Conservation (phyloP, 2,113 vertebrate species). For the Pardalotus punctatus region DNA sequence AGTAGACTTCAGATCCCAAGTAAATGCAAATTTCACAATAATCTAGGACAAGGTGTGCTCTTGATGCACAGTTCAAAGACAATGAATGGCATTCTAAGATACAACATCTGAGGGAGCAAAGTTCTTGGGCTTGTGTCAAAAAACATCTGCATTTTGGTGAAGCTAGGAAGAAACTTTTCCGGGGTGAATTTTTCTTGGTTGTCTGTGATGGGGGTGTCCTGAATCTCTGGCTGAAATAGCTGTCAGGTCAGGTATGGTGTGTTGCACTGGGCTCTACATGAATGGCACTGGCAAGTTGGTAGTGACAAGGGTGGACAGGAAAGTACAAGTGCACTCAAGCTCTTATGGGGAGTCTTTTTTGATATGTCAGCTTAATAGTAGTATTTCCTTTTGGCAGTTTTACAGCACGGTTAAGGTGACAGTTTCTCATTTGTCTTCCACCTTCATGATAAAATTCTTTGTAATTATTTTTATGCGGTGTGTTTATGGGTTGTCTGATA, state of each 20-base stretch:
- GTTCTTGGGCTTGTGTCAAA: not conserved
- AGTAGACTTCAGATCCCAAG: not conserved
- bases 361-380: not conserved
- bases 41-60: accelerated
- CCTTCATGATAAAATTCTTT: conserved; percentile 18
- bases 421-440: conserved; percentile 7
- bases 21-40: not conserved
- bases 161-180: not conserved
- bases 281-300: not conserved
- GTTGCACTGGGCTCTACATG: not conserved
- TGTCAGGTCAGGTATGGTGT: not conserved
- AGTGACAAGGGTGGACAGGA: not conserved
- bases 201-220: accelerated
- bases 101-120: not conserved
- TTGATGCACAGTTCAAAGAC: not conserved
- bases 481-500: conserved; percentile 46
- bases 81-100: not conserved
- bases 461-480: conserved; percentile 11
- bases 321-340: not conserved
- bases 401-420: not conserved
- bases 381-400: not conserved
- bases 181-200: not conserved
- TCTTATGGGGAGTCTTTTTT: not conserved
- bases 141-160: not conserved
- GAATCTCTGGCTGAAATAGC: not conserved